Evolutionary conservation across 2,113 vertebrate genomes (phyloP).

Genomic region (Podocnemis expansa): DNA sequence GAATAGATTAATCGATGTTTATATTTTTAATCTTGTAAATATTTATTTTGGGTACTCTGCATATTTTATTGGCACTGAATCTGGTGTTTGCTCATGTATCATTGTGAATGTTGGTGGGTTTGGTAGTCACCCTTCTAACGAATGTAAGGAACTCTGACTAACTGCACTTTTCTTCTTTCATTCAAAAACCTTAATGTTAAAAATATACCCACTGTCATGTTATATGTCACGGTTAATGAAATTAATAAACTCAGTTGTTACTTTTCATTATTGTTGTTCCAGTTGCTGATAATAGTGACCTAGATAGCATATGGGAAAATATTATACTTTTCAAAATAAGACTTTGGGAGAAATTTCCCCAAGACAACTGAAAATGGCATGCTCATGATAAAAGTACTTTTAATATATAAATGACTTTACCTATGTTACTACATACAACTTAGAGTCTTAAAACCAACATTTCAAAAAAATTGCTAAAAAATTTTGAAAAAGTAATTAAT

Average conservation of each 20-base stretch:
- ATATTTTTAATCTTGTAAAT: constrained; percentile 83
- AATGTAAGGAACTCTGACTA: constrained; percentile 76
- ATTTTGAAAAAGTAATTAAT: background rate
- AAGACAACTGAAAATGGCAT: constrained; percentile 35
- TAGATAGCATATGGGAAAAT: constrained; percentile 20
- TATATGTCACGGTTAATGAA: constrained; percentile 70
- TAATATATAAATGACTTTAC: constrained; percentile 37
- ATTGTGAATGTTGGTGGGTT: constrained; percentile 77
- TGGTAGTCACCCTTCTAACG: constrained; percentile 74
- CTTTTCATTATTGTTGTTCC: constrained; percentile 64
- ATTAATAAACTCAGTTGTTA: constrained; percentile 77
- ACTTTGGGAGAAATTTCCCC: background rate
- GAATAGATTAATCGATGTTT: constrained; percentile 77
- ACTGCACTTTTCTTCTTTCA: constrained; percentile 74
- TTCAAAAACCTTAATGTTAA: constrained; percentile 67
- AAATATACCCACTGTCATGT: constrained; percentile 69
- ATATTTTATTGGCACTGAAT: constrained; percentile 78
- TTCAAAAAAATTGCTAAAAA: background rate
- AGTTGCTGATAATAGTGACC: background rate
- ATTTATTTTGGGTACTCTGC: constrained; percentile 82
- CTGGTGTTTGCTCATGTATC: constrained; percentile 70
- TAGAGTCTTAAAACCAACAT: background rate
- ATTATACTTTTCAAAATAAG: constrained; percentile 25
- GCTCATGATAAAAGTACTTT: constrained; percentile 10
- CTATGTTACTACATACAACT: background rate